A percentile compares a stretch with the other conserved stretches of the same genome.
These are phyloP conservation scores for Discoglossus pictus DNA, from an alignment of 2,797 vertebrate species.

Conservation along the genomic window DNA sequence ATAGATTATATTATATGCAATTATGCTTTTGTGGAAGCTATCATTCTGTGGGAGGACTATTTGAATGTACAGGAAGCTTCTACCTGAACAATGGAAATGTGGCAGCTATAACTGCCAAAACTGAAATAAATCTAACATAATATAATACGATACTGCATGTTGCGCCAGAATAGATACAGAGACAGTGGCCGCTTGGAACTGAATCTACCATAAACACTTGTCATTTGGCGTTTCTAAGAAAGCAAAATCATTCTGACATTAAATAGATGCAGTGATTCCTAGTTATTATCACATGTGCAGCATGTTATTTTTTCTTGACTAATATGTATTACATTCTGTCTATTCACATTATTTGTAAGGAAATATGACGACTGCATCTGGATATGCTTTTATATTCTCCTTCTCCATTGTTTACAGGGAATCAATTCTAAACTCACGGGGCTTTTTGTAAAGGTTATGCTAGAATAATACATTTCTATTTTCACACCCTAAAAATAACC, in stretches of 20 bases:
- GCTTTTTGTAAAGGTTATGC: background rate
- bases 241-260: conserved; percentile 34
- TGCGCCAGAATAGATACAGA: too few relatives aligned
- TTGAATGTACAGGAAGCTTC: too few relatives aligned
- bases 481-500: background rate
- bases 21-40: too few relatives aligned
- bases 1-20: too few relatives aligned
- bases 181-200: too few relatives aligned
- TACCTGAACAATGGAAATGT: too few relatives aligned
- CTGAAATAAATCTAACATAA: too few relatives aligned
- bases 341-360: conserved; percentile 29
- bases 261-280: conserved; percentile 38
- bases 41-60: too few relatives aligned
- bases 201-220: conserved; percentile 17
- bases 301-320: conserved; percentile 11
- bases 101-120: too few relatives aligned
- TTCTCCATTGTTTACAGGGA: conserved; percentile 9
- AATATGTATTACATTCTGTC: conserved; percentile 42
- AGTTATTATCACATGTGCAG: conserved; percentile 34
- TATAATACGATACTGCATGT: too few relatives aligned
- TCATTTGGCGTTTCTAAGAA: conserved; percentile 8
- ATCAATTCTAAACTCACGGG: conserved; percentile 1
- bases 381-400: background rate
- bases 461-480: background rate
- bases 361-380: conserved; percentile 34